A percentile compares a stretch with the other conserved stretches of the same genome.
phyloP scores from a whole-genome alignment of 2,797 vertebrate genomes.

The Pelochelys cantorii region DNA sequence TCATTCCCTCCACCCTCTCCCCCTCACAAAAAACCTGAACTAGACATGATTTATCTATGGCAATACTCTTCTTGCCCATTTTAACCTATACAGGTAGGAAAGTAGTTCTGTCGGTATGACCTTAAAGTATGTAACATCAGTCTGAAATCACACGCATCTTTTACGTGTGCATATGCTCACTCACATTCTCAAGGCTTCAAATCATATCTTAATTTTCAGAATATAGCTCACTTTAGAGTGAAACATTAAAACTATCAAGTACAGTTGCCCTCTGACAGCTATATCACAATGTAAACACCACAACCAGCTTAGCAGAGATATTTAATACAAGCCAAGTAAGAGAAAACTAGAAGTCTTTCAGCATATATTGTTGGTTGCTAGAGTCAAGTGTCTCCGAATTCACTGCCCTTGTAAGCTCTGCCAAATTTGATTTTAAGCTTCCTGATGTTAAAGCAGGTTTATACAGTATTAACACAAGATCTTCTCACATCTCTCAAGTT shows the following conservation, averaged over 20 bases:
- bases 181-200: conserved; percentile 40
- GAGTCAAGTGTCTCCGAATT: conserved; percentile 68
- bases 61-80: conserved; percentile 7
- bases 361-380: neutral
- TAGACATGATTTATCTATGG: neutral
- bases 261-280: neutral
- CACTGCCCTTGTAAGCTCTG: conserved; percentile 73
- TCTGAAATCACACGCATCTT: neutral
- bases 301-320: neutral
- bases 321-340: conserved; percentile 35
- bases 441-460: conserved; percentile 77
- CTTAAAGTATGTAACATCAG: conserved; percentile 40
- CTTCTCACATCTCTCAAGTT: conserved; percentile 61
- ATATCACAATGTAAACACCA: neutral
- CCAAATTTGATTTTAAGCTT: conserved; percentile 78
- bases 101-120: neutral
- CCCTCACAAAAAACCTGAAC: neutral
- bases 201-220: conserved; percentile 38
- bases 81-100: conserved; percentile 34
- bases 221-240: conserved; percentile 26
- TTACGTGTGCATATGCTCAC: fast-evolving
- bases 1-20: conserved; percentile 34
- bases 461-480: conserved; percentile 74
- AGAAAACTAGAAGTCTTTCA: conserved; percentile 50
- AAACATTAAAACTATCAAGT: neutral